Evolutionary conservation across 2,888 invertebrate genomes (phyloP).

Genomic region (Hypena proboscidalis): DNA sequence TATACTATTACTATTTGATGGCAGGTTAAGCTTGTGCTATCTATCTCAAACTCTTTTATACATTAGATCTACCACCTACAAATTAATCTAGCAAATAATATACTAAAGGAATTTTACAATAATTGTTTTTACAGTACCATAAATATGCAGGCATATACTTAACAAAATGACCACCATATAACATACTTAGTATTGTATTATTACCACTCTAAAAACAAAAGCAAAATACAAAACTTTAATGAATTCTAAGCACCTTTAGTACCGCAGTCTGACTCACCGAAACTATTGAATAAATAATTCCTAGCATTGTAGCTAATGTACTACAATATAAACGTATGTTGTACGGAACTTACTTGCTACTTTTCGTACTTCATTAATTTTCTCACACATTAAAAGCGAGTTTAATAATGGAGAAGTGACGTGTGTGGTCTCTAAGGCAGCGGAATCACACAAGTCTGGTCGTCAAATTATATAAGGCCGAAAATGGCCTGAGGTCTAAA

Average conservation of each 20-base stretch:
- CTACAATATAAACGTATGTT: slow-evolving; percentile 16
- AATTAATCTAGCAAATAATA: too few species aligned
- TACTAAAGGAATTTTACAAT: too few species aligned
- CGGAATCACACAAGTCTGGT: slow-evolving; percentile 8
- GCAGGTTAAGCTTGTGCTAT: too few species aligned
- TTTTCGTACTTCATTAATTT: slow-evolving; percentile 78
- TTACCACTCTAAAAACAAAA: neutral
- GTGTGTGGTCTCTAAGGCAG: slow-evolving; percentile 43
- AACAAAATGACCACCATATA: too few species aligned
- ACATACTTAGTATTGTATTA: neutral
- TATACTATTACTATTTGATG: too few species aligned
- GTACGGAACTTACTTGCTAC: slow-evolving; percentile 36
- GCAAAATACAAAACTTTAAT: neutral
- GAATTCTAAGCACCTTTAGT: slow-evolving; percentile 1
- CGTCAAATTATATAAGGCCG: too few species aligned
- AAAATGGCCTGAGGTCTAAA: too few species aligned
- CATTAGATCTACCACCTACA: too few species aligned
- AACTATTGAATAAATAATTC: slow-evolving; percentile 40
- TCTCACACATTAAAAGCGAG: slow-evolving; percentile 72
- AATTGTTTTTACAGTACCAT: too few species aligned
- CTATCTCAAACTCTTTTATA: too few species aligned
- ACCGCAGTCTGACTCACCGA: slow-evolving; percentile 29
- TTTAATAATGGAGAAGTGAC: slow-evolving; percentile 73
- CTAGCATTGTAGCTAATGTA: slow-evolving; percentile 27
- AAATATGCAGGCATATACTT: too few species aligned